Base-by-base conservation (phyloP, 2,113 vertebrate species). In the Labeo rohita region DNA sequence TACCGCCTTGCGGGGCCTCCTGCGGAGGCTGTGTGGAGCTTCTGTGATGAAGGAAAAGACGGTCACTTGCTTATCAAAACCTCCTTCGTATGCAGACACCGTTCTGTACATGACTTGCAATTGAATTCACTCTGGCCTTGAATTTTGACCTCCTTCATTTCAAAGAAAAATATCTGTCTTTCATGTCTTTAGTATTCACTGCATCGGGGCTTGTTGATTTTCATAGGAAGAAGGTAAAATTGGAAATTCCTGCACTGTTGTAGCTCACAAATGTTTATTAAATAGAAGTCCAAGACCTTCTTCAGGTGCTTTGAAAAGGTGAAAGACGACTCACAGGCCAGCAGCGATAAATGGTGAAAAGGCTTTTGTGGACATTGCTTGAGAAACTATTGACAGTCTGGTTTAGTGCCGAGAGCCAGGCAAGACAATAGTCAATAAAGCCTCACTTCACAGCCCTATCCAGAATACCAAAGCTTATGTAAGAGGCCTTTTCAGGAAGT, bases 1-100 rank as follows among this genome's bases (percentile, higher is more conserved):
- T 77, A 68, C 36, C 10, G 23, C 16, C 61, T n/a, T 49, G 12
- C 18, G n/a, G 54, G 45, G 54, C 23, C 28, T 36, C 23, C 59
- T 45, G 36, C 15, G 4, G 13, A 43, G 10, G 4, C 72, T 83
- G 45, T 49, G 66, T n/a, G 0, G 34, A 23, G 59, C 78, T 34
- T 80, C 36, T 54, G 66, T 23, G 16, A 61, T 54, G 68, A 66
- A 45, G n/a, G 49, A 72, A 74, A 84, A 77, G 8, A 43, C 47
- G 39, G 77, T 21, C 43, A 39, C 50, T 70, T 68, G 36, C 21
- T 79, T 70, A 79, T 87, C 68, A 85, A 72, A 80, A n/a, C 70
- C 68, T 59, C 18, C 36, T 79, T 54, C 66, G 7, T 36, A n/a
- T 54, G 80, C 80, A 54, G 28, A 45, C 28, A 45, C 6, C 23